Evolutionary conservation across 1,140 invertebrate genomes (phyloP).

Genomic region (Drosophila bifasciata): DNA sequence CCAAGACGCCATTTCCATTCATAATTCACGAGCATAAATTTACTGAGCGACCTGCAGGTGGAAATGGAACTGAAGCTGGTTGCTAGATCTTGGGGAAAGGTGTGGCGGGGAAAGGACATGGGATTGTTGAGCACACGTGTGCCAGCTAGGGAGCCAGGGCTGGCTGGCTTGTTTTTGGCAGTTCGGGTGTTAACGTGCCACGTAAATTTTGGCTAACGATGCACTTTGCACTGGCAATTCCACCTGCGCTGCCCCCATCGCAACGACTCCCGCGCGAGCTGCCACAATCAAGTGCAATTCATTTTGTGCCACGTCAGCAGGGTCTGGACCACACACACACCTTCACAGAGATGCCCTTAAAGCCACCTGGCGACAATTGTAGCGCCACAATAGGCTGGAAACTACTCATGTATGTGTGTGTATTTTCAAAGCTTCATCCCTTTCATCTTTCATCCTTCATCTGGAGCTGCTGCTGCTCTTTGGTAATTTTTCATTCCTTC

Average conservation of each 20-base stretch:
- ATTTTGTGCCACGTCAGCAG: constrained; percentile 74
- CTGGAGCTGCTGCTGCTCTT: background rate
- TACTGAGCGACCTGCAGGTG: constrained; percentile 4
- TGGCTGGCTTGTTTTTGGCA: constrained; percentile 72
- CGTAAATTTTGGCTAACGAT: constrained; percentile 79
- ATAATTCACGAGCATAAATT: constrained; percentile 77
- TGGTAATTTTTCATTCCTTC: constrained; percentile 45
- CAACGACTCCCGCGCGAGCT: constrained; percentile 1
- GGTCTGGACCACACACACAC: constrained; percentile 30
- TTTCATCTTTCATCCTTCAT: constrained; percentile 5
- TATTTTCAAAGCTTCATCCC: background rate
- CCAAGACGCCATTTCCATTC: constrained; percentile 72
- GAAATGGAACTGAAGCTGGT: background rate
- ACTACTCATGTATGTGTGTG: background rate
- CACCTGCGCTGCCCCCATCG: constrained; percentile 34
- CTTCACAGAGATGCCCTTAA: constrained; percentile 43
- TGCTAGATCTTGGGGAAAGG: no score
- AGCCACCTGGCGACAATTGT: constrained; percentile 7
- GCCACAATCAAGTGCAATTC: constrained; percentile 81
- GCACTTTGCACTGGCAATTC: constrained; percentile 73
- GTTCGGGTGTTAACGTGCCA: constrained; percentile 61
- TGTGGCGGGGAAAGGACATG: no score
- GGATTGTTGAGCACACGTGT: constrained; percentile 13
- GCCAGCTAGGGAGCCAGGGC: background rate
- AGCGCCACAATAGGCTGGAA: background rate